These are phyloP conservation scores for Notoglanidium macrostoma DNA, from an alignment of 2,797 vertebrate species.

Conservation along the genomic window DNA sequence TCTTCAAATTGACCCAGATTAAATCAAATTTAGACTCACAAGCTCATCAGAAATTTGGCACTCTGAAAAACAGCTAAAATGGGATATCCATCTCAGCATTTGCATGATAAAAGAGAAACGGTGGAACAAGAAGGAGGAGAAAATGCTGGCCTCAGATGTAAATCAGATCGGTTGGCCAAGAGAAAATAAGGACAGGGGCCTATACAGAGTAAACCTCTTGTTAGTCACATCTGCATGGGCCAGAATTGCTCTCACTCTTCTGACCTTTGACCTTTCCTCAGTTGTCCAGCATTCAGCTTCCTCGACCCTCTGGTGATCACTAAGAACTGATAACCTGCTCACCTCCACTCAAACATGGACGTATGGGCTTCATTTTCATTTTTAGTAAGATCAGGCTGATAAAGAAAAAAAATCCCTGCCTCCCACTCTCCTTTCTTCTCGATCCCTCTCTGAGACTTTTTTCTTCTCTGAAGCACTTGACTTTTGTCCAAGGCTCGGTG, in stretches of 20 bases:
- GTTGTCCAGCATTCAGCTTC: constrained; percentile 12
- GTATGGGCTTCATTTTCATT: constrained; percentile 27
- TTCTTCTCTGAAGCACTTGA: constrained; percentile 54
- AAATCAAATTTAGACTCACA: constrained; percentile 69
- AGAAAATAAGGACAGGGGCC: constrained; percentile 42
- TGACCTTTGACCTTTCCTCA: constrained; percentile 14
- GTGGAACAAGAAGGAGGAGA: constrained; percentile 65
- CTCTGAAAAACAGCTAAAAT: constrained; percentile 62
- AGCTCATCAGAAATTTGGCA: constrained; percentile 72
- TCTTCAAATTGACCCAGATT: constrained; percentile 67
- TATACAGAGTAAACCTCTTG: constrained; percentile 32
- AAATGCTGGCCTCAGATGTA: constrained; percentile 49
- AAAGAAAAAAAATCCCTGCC: constrained; percentile 38
- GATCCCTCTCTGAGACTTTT: constrained; percentile 31
- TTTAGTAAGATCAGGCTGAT: constrained; percentile 36
- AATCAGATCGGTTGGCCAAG: constrained; percentile 45
- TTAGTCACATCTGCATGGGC: constrained; percentile 30
- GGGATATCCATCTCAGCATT: constrained; percentile 71
- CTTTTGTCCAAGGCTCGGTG: constrained; percentile 58
- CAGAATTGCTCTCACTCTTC: constrained; percentile 12
- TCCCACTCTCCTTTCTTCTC: constrained; percentile 17
- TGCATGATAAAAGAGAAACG: constrained; percentile 72
- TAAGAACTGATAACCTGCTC: constrained; percentile 25
- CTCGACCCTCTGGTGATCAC: constrained; percentile 22
- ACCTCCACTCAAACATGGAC: constrained; percentile 13